Base-by-base conservation (phyloP, 2,888 invertebrate genomes). In the Megastigmus dorsalis region DNA sequence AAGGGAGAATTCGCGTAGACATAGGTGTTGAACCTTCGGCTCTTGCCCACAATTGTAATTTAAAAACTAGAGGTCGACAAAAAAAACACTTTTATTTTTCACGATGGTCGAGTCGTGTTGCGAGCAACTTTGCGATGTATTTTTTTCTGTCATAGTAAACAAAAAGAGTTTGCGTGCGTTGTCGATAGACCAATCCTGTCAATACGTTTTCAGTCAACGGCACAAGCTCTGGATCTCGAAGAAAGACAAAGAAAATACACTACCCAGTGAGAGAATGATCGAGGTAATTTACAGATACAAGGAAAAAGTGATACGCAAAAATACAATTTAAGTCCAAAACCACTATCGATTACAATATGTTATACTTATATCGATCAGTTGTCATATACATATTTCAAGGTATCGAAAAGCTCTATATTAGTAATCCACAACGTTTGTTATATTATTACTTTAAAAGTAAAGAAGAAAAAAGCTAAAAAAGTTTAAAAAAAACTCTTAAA, bases 351-450 rank as follows among this genome's bases (percentile, higher is more conserved):
- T 83, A 78, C 52, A 75, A 79, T 76, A 79, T 76, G 80, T 83
- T 83, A 80, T 79, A 80, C 76, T 81, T 77, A 79, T 82, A 80
- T 82, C 80, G 77, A 81, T 81, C 81, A 76, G 80, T 81, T 83
- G 79, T 81, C 80, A 79, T 82, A 83, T 82, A 79, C 74, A 78
- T 83, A 79, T 75, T 70, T 72, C 67, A 77, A 80, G 71, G 57
- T 74, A 77, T 74, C 55, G 63, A 72, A 74, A 69, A 28, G 67
- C 68, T 72, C 82, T 83, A 82, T 81, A 85, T 85, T 84, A 83
- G 82, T 85, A 82, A 82, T 80, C 82, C 83, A 81, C 79, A 78
- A 80, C 77, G 77, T 84, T 85, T 84, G 84, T 86, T 86, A 85
- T 82, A 77, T 69, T 72, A 77, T 77, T 77, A 77, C 82, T 80